Evolutionary conservation across 2,888 invertebrate genomes (phyloP).

Genomic region (Trachelus stipa): DNA sequence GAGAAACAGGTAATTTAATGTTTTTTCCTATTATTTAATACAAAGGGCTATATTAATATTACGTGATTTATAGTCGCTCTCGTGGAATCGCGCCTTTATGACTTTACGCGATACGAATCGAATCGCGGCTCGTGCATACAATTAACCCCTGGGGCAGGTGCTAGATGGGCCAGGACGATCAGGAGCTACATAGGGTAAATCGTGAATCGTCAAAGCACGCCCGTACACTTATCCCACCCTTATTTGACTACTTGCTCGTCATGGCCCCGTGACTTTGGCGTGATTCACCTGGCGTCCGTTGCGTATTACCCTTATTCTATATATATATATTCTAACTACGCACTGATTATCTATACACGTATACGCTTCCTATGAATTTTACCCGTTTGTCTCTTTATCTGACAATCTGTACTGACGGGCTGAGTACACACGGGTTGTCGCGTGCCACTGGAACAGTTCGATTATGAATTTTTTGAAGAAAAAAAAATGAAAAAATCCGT

Average conservation of each 20-base stretch:
- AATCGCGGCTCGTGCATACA: constrained; percentile 52
- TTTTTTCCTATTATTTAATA: neutral
- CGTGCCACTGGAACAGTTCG: neutral
- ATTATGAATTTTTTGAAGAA: neutral
- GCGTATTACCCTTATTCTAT: constrained; percentile 46
- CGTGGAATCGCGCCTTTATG: constrained; percentile 35
- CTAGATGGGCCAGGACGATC: constrained; percentile 39
- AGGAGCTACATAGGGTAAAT: constrained; percentile 53
- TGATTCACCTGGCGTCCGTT: constrained; percentile 66
- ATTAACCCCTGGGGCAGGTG: constrained; percentile 37
- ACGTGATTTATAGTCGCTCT: neutral
- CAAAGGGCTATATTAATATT: neutral
- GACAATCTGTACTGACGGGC: neutral
- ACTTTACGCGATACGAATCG: constrained; percentile 51
- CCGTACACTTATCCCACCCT: neutral
- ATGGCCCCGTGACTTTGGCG: constrained; percentile 62
- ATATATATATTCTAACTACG: constrained; percentile 18
- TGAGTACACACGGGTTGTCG: neutral
- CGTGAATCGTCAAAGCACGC: constrained; percentile 50
- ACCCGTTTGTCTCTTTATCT: constrained; percentile 11
- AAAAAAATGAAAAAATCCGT: neutral
- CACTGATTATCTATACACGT: constrained; percentile 41
- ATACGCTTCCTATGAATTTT: constrained; percentile 22
- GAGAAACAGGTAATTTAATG: constrained; percentile 73
- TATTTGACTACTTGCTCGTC: constrained; percentile 43